Base-by-base conservation (phyloP, 1,140 invertebrate genomes). In the Araneus ventricosus region DNA sequence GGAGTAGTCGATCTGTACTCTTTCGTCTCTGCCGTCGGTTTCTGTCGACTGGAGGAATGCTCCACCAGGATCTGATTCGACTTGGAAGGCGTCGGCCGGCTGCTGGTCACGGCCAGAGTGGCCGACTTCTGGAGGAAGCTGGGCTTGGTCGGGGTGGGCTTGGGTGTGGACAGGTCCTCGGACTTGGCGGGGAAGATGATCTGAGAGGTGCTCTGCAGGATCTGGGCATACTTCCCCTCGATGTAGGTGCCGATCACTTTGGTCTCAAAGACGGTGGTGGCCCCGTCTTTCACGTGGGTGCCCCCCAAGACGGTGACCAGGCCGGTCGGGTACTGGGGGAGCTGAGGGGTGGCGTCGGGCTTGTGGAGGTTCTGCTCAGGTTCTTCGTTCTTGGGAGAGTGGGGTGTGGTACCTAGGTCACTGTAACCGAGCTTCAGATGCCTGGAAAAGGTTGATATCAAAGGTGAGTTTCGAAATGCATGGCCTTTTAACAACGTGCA, bases 221-320 rank as follows among this genome's bases (percentile, higher is more conserved):
- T 94, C 93, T 96, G 95, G 20, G 97, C 97, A 94, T 98, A 98
- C 95, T 98, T 98, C 87, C 97, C 97, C 88, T 97, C 97, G 94
- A 98, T 98, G 94, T 97, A 98, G 8, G 98, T 98, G 5, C 98
- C 98, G 94, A 98, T 97, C 22, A 98, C 98, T 94, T 97, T 98
- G 0, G 98, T 98, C 95, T 98, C 97, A 94, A 98, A 97, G 14
- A 98, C 97, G 1, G 98, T 98, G 1, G 97, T 98, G 0, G 97
- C 94, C 2, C 98, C 98, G 95, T 98, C 97, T 94, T 97, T 97
- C 4, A 98, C 97, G 57, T 98, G 97, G 4, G 97, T 98, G 34
- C 97, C 98, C 59, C 97, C 97, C 10, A 98, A 96, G 94, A 97
- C 97, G 2, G 97, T 98, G 0, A 98, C 97, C 63, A 98, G 95